Evolutionary conservation across 1,140 invertebrate genomes (phyloP).

Genomic region (Probaryconus sp.): DNA sequence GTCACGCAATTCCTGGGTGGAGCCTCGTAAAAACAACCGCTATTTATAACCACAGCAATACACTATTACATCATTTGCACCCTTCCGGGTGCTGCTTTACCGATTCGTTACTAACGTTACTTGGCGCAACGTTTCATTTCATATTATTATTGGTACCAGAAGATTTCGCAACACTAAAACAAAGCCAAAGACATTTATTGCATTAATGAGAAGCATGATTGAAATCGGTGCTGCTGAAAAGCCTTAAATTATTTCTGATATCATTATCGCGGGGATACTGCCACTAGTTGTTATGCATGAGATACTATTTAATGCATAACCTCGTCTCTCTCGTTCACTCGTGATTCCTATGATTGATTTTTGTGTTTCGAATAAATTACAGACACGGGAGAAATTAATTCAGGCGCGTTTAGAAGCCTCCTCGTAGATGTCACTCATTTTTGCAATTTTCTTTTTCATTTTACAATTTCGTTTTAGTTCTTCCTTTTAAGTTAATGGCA

Average conservation of each 20-base stretch:
- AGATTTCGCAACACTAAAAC: slow-evolving; percentile 15
- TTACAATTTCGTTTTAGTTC: too few species aligned
- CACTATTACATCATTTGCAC: slow-evolving; percentile 59
- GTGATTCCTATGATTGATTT: slow-evolving; percentile 23
- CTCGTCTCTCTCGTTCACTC: slow-evolving; percentile 3
- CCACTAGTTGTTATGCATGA: slow-evolving; percentile 13
- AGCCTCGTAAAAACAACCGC: slow-evolving; percentile 61
- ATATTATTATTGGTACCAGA: slow-evolving; percentile 32
- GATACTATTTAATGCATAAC: slow-evolving; percentile 9
- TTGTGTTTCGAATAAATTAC: slow-evolving; percentile 11
- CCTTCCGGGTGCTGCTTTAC: slow-evolving; percentile 42
- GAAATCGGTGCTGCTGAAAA: slow-evolving; percentile 27
- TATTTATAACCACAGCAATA: slow-evolving; percentile 61
- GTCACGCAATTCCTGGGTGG: slow-evolving; percentile 64
- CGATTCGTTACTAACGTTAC: slow-evolving; percentile 47
- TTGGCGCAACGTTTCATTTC: slow-evolving; percentile 42
- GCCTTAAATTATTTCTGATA: slow-evolving; percentile 34
- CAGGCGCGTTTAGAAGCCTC: too few species aligned
- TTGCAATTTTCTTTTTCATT: too few species aligned
- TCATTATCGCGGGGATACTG: slow-evolving; percentile 14
- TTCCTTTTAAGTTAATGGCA: too few species aligned
- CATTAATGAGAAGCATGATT: slow-evolving; percentile 25
- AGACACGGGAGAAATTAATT: not conserved
- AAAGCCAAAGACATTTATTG: slow-evolving; percentile 38
- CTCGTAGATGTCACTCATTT: too few species aligned